Evolutionary conservation across 1,140 invertebrate species (phyloP).

Genomic region (Meloidogyne exigua): DNA sequence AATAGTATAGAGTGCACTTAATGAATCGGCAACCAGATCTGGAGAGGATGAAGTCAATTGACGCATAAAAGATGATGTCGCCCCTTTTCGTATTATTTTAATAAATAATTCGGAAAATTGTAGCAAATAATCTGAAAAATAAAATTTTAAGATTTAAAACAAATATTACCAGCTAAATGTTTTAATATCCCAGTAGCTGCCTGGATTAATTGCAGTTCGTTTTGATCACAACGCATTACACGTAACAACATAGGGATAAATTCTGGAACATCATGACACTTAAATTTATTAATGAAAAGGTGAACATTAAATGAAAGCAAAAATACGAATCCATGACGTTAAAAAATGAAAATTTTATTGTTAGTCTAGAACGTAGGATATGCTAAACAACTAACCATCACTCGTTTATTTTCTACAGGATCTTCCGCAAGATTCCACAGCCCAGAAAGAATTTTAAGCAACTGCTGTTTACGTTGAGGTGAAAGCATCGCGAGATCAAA

Average conservation of each 20-base stretch:
- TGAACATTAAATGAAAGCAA: too few relatives aligned
- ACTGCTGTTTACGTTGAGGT: constrained; percentile 4
- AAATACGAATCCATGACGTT: too few relatives aligned
- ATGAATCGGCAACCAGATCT: constrained; percentile 15
- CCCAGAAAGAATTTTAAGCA: constrained; percentile 22
- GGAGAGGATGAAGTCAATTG: constrained; percentile 17
- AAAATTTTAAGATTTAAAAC: neutral
- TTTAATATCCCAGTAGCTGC: constrained; percentile 24
- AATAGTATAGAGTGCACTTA: constrained; percentile 12
- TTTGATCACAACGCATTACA: constrained; percentile 6
- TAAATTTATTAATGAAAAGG: neutral
- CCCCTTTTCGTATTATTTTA: constrained; percentile 4
- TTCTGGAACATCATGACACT: constrained; percentile 15
- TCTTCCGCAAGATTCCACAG: constrained; percentile 26
- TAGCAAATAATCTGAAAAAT: constrained; percentile 11
- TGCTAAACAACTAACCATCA: constrained; percentile 7
- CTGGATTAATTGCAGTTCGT: constrained; percentile 19
- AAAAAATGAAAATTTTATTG: too few relatives aligned
- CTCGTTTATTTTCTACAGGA: constrained; percentile 19
- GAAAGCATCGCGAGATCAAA: neutral
- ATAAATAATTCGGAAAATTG: constrained; percentile 15
- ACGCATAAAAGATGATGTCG: neutral
- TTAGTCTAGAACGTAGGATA: too few relatives aligned
- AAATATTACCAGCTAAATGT: constrained; percentile 7
- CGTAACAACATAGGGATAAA: constrained; percentile 21